A percentile compares a stretch with the other conserved stretches of the same genome.
Evolutionary conservation across 2,113 vertebrate genomes (phyloP).

Genomic region (Saguinus imperator): DNA sequence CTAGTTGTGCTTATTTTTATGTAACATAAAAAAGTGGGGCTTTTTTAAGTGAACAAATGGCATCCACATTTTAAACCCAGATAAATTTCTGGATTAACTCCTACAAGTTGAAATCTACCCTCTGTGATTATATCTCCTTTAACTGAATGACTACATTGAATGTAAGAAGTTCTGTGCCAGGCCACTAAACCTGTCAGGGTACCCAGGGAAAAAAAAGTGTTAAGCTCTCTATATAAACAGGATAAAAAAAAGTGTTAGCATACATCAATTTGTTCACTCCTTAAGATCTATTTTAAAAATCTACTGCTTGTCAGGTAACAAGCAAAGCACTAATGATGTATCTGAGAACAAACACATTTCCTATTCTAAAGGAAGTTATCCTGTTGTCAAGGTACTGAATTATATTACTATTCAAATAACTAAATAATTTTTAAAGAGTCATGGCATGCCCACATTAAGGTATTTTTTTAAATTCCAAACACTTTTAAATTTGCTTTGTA

Average conservation of each 20-base stretch:
- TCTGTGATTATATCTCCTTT: neutral
- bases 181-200: neutral
- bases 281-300: neutral
- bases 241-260: neutral
- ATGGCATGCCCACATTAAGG: neutral
- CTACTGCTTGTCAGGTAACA: neutral
- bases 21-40: slow-evolving; percentile 48
- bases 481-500: slow-evolving; percentile 10
- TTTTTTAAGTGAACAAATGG: slow-evolving; percentile 68
- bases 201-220: neutral
- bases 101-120: slow-evolving; percentile 51
- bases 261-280: neutral
- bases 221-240: neutral
- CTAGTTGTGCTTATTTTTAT: slow-evolving; percentile 72
- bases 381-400: neutral
- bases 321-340: neutral
- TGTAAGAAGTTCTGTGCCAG: neutral
- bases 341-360: neutral
- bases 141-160: slow-evolving; percentile 9
- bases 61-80: slow-evolving; percentile 63
- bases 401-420: slow-evolving; percentile 12
- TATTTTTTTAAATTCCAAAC: neutral
- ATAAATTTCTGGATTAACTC: slow-evolving; percentile 62
- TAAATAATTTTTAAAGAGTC: slow-evolving; percentile 18
- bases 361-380: neutral